These are phyloP conservation scores for Astyanax mexicanus DNA, from an alignment of 2,797 vertebrate genomes.

Conservation along the genomic window DNA sequence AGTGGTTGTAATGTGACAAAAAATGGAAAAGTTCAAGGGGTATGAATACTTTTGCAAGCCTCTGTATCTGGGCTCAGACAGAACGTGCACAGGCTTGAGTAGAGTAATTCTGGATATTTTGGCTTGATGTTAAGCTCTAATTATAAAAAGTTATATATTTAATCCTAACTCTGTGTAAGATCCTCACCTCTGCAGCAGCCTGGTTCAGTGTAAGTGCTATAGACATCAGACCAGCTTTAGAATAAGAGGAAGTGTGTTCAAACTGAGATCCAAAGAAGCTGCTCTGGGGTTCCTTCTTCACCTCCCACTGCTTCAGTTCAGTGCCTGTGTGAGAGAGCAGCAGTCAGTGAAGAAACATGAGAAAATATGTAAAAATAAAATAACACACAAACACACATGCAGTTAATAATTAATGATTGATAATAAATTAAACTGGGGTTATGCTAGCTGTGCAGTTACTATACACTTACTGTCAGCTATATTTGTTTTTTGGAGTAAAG, in stretches of 20 bases:
- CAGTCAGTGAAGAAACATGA: neutral
- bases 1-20: no score
- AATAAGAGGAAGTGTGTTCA: constrained; percentile 82
- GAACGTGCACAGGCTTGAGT: no score
- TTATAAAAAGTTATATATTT: no score
- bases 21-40: no score
- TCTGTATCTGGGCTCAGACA: no score
- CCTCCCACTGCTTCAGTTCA: constrained; percentile 85
- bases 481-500: no score
- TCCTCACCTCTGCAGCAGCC: constrained; percentile 88
- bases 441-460: no score
- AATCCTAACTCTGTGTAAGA: neutral
- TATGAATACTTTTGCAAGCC: no score
- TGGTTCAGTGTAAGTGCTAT: constrained; percentile 93
- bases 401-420: neutral
- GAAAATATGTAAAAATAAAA: neutral
- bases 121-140: no score
- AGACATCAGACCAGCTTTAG: constrained; percentile 90
- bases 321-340: constrained; percentile 75
- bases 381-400: neutral
- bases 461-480: no score
- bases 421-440: no score
- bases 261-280: constrained; percentile 83
- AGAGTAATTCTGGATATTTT: no score
- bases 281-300: constrained; percentile 85